Conservation (phyloP, 2,113 vertebrate genomes). For the Trichomycterus rosablanca region DNA sequence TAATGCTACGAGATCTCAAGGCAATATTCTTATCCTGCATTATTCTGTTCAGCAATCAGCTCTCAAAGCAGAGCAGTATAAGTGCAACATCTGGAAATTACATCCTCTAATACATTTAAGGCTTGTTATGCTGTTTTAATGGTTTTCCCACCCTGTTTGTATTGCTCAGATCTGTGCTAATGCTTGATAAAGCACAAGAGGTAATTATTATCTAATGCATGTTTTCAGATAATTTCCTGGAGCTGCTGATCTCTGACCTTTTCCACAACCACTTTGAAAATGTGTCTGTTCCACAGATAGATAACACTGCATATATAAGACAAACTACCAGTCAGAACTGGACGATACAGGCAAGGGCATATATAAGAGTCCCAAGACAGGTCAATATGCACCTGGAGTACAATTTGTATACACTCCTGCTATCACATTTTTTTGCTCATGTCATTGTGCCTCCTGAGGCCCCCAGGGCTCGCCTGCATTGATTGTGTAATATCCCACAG, state of each 20-base stretch:
- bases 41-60: no score
- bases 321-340: neutral
- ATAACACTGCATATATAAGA: neutral
- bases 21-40: no score
- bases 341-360: no score
- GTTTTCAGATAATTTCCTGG: neutral
- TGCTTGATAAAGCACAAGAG: neutral
- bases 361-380: no score
- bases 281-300: neutral
- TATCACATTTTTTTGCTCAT: neutral
- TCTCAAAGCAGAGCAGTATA: no score
- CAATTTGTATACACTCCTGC: no score
- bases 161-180: neutral
- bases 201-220: neutral
- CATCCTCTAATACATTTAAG: neutral
- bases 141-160: no score
- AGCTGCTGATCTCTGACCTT: constrained; percentile 1
- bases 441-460: neutral
- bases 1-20: no score
- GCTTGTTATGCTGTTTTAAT: neutral
- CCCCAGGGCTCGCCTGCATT: constrained; percentile 3
- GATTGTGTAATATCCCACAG: constrained; percentile 39
- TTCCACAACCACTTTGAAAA: neutral
- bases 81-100: no score
- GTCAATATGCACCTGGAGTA: no score